Conservation (phyloP, 30 jellyfish, hydroid and myxozoan species). For the Aurelia coerulea region DNA sequence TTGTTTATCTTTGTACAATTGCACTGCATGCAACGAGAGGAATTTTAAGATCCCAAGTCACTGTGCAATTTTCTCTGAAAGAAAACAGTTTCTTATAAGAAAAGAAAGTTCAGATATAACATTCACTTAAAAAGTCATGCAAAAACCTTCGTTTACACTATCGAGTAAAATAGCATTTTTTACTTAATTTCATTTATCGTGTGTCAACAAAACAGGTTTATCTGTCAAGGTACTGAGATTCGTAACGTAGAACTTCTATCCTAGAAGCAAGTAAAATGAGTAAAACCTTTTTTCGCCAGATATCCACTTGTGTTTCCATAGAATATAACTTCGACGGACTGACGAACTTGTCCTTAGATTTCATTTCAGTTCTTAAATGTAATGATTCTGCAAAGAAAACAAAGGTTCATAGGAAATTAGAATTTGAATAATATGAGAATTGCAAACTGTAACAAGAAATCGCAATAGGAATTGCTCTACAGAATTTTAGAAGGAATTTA, state of each 20-base stretch:
- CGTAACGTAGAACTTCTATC: no score
- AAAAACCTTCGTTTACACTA: no score
- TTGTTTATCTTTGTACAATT: no score
- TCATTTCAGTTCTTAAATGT: conserved; percentile 33
- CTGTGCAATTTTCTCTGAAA: no score
- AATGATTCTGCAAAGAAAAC: conserved; percentile 30
- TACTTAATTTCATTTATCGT: no score
- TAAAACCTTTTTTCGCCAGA: conserved; percentile 61
- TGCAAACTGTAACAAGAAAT: background rate
- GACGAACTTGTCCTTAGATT: conserved; percentile 36
- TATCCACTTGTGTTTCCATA: conserved; percentile 54
- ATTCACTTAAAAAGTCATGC: no score
- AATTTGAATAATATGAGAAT: background rate
- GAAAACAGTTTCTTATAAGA: background rate
- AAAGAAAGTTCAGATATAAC: background rate
- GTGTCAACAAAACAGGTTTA: no score
- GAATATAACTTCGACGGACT: conserved; percentile 69
- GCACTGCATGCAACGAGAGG: no score
- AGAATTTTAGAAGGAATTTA: background rate
- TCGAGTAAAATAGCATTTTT: no score
- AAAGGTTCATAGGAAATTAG: background rate
- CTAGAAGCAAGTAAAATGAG: no score
- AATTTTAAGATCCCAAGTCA: no score
- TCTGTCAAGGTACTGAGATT: no score
- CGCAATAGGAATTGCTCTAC: background rate